phyloP scores from a whole-genome alignment of 2,113 vertebrate species.

The Lagenorhynchus albirostris region DNA sequence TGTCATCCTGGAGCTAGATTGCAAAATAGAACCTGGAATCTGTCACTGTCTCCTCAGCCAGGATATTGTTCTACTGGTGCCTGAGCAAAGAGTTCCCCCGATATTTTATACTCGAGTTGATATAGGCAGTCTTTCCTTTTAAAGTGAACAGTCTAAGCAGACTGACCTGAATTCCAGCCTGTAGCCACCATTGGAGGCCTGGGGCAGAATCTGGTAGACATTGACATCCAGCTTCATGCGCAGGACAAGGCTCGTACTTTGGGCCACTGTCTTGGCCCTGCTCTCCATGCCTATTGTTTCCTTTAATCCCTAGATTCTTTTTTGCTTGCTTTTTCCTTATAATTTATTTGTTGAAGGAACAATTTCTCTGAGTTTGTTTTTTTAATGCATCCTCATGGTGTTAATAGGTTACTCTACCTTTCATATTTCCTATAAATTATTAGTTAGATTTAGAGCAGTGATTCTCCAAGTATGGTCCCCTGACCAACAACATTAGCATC shows the following conservation, averaged over 20 bases:
- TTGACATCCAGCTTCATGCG: background rate
- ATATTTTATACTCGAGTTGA: constrained; percentile 91
- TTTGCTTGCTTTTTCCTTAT: background rate
- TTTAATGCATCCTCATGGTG: background rate
- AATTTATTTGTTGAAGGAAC: constrained; percentile 30
- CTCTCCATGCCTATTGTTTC: background rate
- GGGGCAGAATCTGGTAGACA: background rate
- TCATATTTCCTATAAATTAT: background rate
- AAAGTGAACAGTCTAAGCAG: constrained; percentile 91
- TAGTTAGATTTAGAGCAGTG: background rate
- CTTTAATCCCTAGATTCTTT: background rate
- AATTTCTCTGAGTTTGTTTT: background rate
- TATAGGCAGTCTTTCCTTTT: constrained; percentile 87
- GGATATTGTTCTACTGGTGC: constrained; percentile 88
- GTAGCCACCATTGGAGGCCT: constrained; percentile 76
- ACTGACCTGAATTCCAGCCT: constrained; percentile 92
- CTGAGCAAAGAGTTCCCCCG: constrained; percentile 89
- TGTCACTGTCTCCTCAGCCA: constrained; percentile 87
- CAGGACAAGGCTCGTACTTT: background rate
- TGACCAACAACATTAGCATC: background rate
- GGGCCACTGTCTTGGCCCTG: background rate
- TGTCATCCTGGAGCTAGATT: constrained; percentile 89
- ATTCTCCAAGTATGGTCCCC: background rate
- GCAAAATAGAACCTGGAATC: constrained; percentile 91
- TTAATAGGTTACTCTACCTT: background rate